phyloP scores from a whole-genome alignment of 1,140 invertebrate genomes.

The Elymnias hypermnestra region DNA sequence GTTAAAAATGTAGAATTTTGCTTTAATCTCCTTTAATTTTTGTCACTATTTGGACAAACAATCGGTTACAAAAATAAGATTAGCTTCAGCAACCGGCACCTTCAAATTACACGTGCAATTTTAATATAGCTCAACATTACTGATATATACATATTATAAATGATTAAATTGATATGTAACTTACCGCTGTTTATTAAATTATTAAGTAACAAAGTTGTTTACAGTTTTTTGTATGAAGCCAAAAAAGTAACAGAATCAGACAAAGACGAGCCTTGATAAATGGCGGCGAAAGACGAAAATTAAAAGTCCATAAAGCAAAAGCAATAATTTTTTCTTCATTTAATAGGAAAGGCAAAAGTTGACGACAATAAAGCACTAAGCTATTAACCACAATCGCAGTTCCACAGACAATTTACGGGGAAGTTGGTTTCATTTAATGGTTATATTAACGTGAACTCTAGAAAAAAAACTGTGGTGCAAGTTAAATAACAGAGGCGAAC shows the following conservation, averaged over 20 bases:
- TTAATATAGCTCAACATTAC: background rate
- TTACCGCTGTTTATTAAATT: conserved; percentile 5
- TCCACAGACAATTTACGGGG: no score
- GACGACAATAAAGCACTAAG: no score
- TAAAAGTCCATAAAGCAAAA: background rate
- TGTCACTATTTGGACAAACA: no score
- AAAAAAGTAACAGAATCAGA: conserved; percentile 5
- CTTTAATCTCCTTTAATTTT: no score
- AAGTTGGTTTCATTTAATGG: no score
- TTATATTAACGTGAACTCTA: no score
- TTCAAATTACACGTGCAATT: background rate
- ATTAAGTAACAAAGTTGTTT: background rate
- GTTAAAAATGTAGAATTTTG: no score
- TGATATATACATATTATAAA: background rate
- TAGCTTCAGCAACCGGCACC: background rate
- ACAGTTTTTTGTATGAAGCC: conserved; percentile 9
- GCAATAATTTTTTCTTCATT: background rate
- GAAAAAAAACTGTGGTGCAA: no score
- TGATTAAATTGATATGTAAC: conserved; percentile 15
- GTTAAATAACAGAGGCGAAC: no score
- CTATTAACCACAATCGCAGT: no score
- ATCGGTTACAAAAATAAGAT: background rate
- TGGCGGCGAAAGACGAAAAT: conserved; percentile 15
- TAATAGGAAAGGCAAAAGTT: no score
- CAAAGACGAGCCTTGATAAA: conserved; percentile 19